Base-by-base conservation (phyloP, 2,797 vertebrate species). In the Leptatherina wallacei region DNA sequence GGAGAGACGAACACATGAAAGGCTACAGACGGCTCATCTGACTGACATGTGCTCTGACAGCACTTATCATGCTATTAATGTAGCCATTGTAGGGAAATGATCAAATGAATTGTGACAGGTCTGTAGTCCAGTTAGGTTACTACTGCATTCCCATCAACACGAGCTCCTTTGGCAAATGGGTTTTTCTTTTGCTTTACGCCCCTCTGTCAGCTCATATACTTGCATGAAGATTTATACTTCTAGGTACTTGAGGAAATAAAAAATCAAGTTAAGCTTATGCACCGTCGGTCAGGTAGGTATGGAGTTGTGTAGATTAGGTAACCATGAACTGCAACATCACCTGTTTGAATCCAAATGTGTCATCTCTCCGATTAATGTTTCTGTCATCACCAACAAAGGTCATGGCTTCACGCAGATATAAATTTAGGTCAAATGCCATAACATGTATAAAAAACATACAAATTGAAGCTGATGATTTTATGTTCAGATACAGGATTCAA, bases 1-100 rank as follows among this genome's bases (percentile, higher is more conserved):
- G 65, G 35, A 58, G 32, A 73, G 33, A 71, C 49, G 65, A 51
- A 47, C 55, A 40, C 32, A 61, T 61, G 58, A 58, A 35, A 22
- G 51, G 49, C 58, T 60, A 57, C 18, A 56, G 22, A 64, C 55
- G 14, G 40, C 57, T 58, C 42, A 61, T 69, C 30, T 36, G 55
- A 69, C 60, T 3, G 32, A 44, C 44, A 22, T 29, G 18, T 33
- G 38, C 18, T 38, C 65, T 38, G 35, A 77, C 11, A 7, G 58
- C 58, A 61, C 13, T 63, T 22, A 40, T 58, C 32, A 18, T 36
- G 32, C 18, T 16, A 40, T 35, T 71, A 36, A 68, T 65, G 44
- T 64, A 57, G 61, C 49, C 27, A 24, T 61, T 51, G 30, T 2
- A 14, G 40, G 30, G 42, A 60, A 51, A 40, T 30, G 30, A n/a